These are phyloP conservation scores for Halictus ligatus DNA, from an alignment of 2,888 invertebrate species.

Conservation along the genomic window DNA sequence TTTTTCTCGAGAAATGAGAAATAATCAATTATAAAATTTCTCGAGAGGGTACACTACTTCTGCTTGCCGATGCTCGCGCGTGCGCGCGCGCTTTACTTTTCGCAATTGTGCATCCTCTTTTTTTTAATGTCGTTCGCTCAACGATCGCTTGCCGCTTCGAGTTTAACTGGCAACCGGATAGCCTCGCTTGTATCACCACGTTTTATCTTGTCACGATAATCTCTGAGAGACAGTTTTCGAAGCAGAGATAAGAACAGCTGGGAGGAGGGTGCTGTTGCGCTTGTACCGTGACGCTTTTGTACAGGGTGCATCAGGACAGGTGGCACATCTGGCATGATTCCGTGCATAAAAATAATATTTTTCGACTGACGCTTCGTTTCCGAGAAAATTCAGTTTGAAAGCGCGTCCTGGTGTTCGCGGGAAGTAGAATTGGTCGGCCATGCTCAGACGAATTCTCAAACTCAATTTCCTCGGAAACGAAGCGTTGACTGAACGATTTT, in stretches of 20 bases:
- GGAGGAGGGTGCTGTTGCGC: not conserved
- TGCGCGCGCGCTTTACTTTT: not conserved
- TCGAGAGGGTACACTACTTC: not conserved
- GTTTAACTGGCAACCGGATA: not conserved
- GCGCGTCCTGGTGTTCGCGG: not conserved
- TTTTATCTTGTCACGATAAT: not conserved
- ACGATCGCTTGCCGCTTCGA: not conserved
- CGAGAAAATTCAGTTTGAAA: not conserved
- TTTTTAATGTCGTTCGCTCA: not conserved
- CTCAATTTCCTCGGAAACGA: not conserved
- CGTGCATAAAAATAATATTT: not conserved
- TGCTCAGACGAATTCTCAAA: not conserved
- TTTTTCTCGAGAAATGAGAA: too few species aligned
- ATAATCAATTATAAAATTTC: too few species aligned
- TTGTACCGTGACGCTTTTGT: not conserved
- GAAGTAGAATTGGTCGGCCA: not conserved
- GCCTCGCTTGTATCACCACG: not conserved
- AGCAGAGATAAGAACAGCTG: not conserved
- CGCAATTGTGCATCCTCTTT: not conserved
- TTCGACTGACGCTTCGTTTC: not conserved
- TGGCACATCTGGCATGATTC: not conserved
- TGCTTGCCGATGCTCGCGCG: not conserved
- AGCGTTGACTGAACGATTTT: not conserved
- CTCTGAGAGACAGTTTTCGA: not conserved
- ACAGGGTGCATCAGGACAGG: not conserved